These are phyloP conservation scores for Invenusta paracnida DNA, from an alignment of 2,888 invertebrate species.

Conservation along the genomic window DNA sequence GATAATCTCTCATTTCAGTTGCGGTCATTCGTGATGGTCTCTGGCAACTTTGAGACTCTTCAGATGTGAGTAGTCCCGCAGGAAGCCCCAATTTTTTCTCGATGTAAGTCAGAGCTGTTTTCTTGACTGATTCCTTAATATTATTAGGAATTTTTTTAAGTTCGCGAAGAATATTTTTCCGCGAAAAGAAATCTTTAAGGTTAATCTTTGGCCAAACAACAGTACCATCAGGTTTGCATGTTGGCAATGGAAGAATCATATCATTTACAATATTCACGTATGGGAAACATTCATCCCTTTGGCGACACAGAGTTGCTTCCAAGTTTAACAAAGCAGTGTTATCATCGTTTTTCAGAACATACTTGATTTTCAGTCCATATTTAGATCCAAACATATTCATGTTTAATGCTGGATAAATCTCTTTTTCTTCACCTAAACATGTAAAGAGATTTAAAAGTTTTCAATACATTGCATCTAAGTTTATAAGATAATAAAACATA, in stretches of 20 bases:
- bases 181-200: background rate
- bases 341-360: constrained; percentile 46
- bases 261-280: constrained; percentile 48
- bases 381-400: constrained; percentile 47
- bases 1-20: background rate
- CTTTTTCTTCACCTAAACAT: constrained; percentile 46
- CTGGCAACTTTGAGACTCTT: background rate
- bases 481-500: too few relatives aligned
- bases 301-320: constrained; percentile 47
- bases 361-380: constrained; percentile 46
- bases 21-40: constrained; percentile 2
- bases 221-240: constrained; percentile 47
- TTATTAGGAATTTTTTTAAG: background rate
- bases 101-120: background rate
- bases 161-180: background rate
- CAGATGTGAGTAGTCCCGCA: background rate
- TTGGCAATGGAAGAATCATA: constrained; percentile 48
- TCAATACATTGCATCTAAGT: too few relatives aligned
- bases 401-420: constrained; percentile 46
- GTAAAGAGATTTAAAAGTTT: too few relatives aligned
- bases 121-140: background rate
- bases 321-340: constrained; percentile 46
- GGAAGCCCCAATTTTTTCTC: background rate
- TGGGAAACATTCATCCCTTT: constrained; percentile 47
- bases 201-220: constrained; percentile 47